A percentile compares a stretch with the other conserved stretches of the same genome.
Evolutionary conservation across 53 echinoderm and acorn worm genomes (phyloP).

Genomic region (Actinopyga echinites): DNA sequence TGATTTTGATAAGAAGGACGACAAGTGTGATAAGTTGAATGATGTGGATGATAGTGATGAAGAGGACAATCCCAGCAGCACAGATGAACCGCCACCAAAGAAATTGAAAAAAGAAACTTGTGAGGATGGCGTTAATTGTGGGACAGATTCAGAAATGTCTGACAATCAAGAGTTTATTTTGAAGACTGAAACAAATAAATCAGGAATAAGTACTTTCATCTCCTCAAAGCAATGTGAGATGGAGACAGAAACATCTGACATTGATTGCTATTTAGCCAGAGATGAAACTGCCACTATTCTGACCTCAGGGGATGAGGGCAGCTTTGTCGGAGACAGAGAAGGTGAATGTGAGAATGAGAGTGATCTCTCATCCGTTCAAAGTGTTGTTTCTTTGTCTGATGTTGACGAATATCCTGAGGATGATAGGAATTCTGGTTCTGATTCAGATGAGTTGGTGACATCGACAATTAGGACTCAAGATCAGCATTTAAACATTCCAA

Average conservation of each 20-base stretch:
- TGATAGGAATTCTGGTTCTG: not conserved
- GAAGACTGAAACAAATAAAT: too few relatives aligned
- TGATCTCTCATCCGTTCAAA: not conserved
- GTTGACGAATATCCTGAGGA: not conserved
- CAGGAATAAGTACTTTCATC: not conserved
- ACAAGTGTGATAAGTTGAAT: conserved; percentile 6
- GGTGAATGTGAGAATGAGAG: not conserved
- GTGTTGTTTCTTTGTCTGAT: conserved; percentile 22
- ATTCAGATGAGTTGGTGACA: too few relatives aligned
- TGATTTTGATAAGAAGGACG: conserved; percentile 25
- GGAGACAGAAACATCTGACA: conserved; percentile 5
- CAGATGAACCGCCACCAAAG: too few relatives aligned
- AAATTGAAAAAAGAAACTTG: too few relatives aligned
- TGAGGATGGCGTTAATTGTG: not conserved
- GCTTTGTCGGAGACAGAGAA: not conserved
- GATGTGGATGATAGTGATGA: not conserved
- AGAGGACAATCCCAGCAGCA: too few relatives aligned
- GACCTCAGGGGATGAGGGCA: conserved; percentile 9
- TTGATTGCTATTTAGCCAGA: not conserved
- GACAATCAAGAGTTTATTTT: not conserved
- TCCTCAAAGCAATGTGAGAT: not conserved
- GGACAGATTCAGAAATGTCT: not conserved
- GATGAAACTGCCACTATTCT: conserved; percentile 5
- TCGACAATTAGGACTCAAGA: too few relatives aligned
- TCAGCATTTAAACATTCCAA: too few relatives aligned